Evolutionary conservation across 1,140 invertebrate species (phyloP).

Genomic region (Tetranychus urticae): DNA sequence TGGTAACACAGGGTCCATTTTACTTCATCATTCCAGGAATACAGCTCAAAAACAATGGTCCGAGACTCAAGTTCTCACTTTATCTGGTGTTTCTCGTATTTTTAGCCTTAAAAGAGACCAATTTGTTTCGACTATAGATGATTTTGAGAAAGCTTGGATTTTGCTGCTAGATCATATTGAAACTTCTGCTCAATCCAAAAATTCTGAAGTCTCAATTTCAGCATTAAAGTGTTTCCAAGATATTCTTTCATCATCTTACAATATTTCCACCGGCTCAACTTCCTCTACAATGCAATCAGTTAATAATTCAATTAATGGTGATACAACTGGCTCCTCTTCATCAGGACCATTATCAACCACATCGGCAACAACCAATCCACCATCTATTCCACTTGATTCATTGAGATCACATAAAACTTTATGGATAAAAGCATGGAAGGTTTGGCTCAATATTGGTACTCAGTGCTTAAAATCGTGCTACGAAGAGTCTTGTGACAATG

Average conservation of each 20-base stretch:
- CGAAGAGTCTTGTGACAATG: slow-evolving; percentile 15
- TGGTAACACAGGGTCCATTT: slow-evolving; percentile 32
- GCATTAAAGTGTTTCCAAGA: slow-evolving; percentile 88
- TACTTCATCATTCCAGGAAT: slow-evolving; percentile 94
- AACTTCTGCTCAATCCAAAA: slow-evolving; percentile 63
- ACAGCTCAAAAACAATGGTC: slow-evolving; percentile 99
- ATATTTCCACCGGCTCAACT: background rate
- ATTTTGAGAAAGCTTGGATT: slow-evolving; percentile 78
- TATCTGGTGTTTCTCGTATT: slow-evolving; percentile 45
- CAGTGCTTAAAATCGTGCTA: slow-evolving; percentile 42
- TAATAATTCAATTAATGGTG: background rate
- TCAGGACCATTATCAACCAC: no score
- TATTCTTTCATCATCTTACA: slow-evolving; percentile 36
- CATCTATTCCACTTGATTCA: background rate
- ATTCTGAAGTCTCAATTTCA: slow-evolving; percentile 81
- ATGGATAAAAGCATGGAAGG: slow-evolving; percentile 54
- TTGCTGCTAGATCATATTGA: slow-evolving; percentile 79
- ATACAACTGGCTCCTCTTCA: background rate
- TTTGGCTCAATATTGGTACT: slow-evolving; percentile 60
- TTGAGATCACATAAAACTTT: slow-evolving; percentile 18
- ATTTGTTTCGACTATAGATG: slow-evolving; percentile 53
- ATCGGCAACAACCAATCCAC: background rate
- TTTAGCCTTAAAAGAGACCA: slow-evolving; percentile 66
- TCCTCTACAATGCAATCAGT: background rate
- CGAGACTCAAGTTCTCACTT: slow-evolving; percentile 66